Base-by-base conservation (phyloP, 2,797 vertebrate species). In the Pangasius macronema region DNA sequence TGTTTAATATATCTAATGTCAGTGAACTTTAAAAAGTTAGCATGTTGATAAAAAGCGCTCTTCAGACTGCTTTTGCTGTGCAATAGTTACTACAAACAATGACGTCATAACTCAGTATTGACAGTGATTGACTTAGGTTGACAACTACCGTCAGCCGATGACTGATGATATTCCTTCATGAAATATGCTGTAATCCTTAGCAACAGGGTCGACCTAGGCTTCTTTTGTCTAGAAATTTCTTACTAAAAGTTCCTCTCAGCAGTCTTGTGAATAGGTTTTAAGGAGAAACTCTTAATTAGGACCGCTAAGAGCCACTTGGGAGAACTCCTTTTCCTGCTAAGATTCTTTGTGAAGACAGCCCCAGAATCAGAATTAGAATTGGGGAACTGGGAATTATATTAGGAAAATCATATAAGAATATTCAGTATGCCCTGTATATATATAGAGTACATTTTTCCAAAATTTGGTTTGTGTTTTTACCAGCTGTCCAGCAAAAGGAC, bases 401-500 rank as follows among this genome's bases (percentile, higher is more conserved):
- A 83, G 80, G 6, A 72, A 36, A 51, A 63, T 27, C 9, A 13
- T 46, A 24, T 5, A 61, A 18, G 33, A 59, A 65, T 13, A 9
- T n/a, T 63, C 14, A 16, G 24, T 65, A n/a, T 82, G 80, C 24
- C 39, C 49, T 82, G 16, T 65, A 65, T 30, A 33, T n/a, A 16
- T 61, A 1, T 83, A 63, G 27, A 14, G 14, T 49, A 20, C 59
- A 9, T 46, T n/a, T 81, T 83, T 7, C 10, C 4, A 76, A 1
- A 79, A 89, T 83, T 65, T 27, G 63, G 81, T 86, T 83, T 87
- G 27, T 14, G 11, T 51, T 30, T 36, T 88, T 81, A 89, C 33
- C 75, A 96, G 94, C 96, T 92, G 98, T 96, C 82, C 98, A 98
- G 92, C 97, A 97, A 88, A 99, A 99, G 93, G 98, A 99, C 36